Conservation (phyloP, 2,797 vertebrate genomes). For the Botia almorhae region DNA sequence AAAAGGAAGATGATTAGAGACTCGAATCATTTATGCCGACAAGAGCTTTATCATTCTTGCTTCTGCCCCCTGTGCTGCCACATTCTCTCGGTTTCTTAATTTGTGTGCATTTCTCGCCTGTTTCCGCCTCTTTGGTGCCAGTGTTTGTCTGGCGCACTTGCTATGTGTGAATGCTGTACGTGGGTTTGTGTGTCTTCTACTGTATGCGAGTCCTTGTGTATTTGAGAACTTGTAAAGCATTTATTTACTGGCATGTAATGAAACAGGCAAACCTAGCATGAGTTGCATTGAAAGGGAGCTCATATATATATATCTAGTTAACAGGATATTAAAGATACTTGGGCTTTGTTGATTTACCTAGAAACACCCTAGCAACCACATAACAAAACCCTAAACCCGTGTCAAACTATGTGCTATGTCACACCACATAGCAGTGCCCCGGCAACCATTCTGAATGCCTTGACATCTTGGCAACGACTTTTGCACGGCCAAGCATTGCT, state of each 20-base stretch:
- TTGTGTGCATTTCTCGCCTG: constrained; percentile 38
- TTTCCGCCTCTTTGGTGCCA: constrained; percentile 9
- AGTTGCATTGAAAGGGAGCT: too few relatives aligned
- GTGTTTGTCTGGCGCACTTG: constrained; percentile 24
- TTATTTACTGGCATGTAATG: too few relatives aligned
- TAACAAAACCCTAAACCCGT: background rate
- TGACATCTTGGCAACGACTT: background rate
- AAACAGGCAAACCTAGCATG: too few relatives aligned
- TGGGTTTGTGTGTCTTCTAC: background rate
- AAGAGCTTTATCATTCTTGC: constrained; percentile 32
- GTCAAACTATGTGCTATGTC: background rate
- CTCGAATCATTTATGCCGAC: constrained; percentile 40
- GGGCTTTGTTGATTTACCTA: background rate
- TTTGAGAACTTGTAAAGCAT: too few relatives aligned
- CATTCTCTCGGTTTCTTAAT: constrained; percentile 33
- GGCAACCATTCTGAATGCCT: too few relatives aligned
- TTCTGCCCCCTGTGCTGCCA: constrained; percentile 9
- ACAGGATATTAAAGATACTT: background rate
- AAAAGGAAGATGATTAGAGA: constrained; percentile 9
- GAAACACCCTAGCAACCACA: background rate
- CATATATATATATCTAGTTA: background rate
- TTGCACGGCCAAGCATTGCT: background rate
- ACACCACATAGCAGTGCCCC: background rate
- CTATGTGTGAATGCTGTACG: background rate
- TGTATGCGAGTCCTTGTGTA: background rate